phyloP scores from a whole-genome alignment of 2,888 invertebrate genomes.

The Asteroscopus sphinx region DNA sequence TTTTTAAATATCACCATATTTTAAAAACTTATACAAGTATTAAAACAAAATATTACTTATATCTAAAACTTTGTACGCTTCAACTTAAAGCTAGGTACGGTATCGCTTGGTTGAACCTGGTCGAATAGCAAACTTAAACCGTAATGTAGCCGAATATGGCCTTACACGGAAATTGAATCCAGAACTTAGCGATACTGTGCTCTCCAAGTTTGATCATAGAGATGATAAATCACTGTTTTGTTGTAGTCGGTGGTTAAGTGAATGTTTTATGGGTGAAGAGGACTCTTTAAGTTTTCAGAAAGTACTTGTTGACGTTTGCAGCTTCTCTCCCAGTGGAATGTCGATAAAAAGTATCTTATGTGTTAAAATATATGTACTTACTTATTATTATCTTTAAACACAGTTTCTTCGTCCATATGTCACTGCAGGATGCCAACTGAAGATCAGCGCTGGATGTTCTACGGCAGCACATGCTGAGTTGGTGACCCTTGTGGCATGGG shows the following conservation, averaged over 20 bases:
- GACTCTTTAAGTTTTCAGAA: not conserved
- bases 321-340: too few species aligned
- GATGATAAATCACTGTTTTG: constrained; percentile 54
- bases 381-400: too few species aligned
- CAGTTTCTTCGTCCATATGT: too few species aligned
- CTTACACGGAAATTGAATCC: constrained; percentile 74
- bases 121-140: constrained; percentile 66
- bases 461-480: too few species aligned
- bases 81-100: constrained; percentile 17
- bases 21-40: constrained; percentile 29
- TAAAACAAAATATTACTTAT: constrained; percentile 36
- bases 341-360: too few species aligned
- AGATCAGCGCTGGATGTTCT: too few species aligned
- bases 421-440: too few species aligned
- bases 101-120: constrained; percentile 46
- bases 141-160: constrained; percentile 67
- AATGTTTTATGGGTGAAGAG: constrained; percentile 13
- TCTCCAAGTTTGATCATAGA: constrained; percentile 51
- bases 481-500: too few species aligned
- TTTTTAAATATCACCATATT: not conserved
- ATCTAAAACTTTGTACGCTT: constrained; percentile 30
- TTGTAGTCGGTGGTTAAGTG: constrained; percentile 13
- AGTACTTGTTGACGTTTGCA: too few species aligned
- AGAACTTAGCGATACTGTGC: constrained; percentile 58
- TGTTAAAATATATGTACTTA: too few species aligned